These are phyloP conservation scores for Machimus atricapillus DNA, from an alignment of 2,888 invertebrate genomes.

Conservation along the genomic window DNA sequence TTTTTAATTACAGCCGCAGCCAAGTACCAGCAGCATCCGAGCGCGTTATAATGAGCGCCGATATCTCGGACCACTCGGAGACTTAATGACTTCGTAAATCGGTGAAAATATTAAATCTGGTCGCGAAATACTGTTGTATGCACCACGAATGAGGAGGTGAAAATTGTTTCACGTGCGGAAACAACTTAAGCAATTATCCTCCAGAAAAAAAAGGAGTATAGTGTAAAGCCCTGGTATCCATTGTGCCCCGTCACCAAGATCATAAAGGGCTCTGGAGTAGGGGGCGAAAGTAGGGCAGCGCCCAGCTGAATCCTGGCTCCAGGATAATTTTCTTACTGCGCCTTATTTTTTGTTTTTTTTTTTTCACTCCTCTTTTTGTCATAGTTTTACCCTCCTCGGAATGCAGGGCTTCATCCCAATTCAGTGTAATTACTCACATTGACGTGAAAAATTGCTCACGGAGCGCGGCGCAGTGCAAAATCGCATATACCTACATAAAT, in stretches of 20 bases:
- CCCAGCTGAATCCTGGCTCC: neutral
- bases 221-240: neutral
- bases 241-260: neutral
- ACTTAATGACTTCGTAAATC: conserved; percentile 27
- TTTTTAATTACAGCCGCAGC: conserved; percentile 19
- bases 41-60: neutral
- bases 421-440: conserved; percentile 24
- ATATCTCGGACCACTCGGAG: neutral
- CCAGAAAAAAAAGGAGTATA: neutral
- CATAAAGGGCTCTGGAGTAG: neutral
- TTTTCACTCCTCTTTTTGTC: neutral
- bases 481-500: neutral
- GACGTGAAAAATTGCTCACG: conserved; percentile 13
- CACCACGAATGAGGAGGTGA: neutral
- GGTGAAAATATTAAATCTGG: conserved; percentile 30
- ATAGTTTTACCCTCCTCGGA: neutral
- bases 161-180: neutral
- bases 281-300: neutral
- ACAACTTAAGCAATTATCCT: conserved; percentile 1
- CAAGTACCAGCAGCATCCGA: neutral
- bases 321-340: conserved; percentile 10
- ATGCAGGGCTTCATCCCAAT: neutral
- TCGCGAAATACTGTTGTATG: neutral
- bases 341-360: neutral
- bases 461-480: neutral